phyloP scores from a whole-genome alignment of 30 jellyfish, hydroid and myxozoan species.

The Chrysaora quinquecirrha region DNA sequence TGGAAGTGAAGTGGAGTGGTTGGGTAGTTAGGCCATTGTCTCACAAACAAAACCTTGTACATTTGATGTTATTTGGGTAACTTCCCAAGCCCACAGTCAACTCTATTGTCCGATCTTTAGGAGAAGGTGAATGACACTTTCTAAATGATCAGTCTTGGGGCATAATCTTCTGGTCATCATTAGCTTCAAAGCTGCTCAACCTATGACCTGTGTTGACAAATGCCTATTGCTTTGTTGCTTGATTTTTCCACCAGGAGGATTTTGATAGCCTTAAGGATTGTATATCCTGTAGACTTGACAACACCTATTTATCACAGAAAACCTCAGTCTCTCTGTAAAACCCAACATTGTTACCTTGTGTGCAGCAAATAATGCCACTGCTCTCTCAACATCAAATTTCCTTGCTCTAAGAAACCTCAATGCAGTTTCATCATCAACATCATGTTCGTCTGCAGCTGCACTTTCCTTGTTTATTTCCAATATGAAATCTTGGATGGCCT shows the following conservation, averaged over 20 bases:
- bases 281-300: too few relatives aligned
- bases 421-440: conserved; percentile 68
- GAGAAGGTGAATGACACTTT: too few relatives aligned
- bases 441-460: conserved; percentile 41
- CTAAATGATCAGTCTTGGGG: too few relatives aligned
- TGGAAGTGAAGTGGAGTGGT: too few relatives aligned
- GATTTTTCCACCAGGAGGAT: background rate
- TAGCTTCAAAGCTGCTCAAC: too few relatives aligned
- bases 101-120: too few relatives aligned
- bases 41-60: too few relatives aligned
- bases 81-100: too few relatives aligned
- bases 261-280: background rate
- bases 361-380: conserved; percentile 53
- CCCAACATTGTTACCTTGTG: conserved; percentile 43
- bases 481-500: conserved; percentile 82
- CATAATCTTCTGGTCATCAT: too few relatives aligned
- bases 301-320: background rate
- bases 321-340: background rate
- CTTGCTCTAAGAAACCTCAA: conserved; percentile 80
- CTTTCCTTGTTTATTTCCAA: conserved; percentile 10
- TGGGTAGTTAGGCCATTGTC: too few relatives aligned
- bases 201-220: too few relatives aligned
- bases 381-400: conserved; percentile 84
- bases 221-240: background rate
- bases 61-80: too few relatives aligned